phyloP scores from a whole-genome alignment of 2,888 invertebrate genomes.

The Pachydiplax longipennis region DNA sequence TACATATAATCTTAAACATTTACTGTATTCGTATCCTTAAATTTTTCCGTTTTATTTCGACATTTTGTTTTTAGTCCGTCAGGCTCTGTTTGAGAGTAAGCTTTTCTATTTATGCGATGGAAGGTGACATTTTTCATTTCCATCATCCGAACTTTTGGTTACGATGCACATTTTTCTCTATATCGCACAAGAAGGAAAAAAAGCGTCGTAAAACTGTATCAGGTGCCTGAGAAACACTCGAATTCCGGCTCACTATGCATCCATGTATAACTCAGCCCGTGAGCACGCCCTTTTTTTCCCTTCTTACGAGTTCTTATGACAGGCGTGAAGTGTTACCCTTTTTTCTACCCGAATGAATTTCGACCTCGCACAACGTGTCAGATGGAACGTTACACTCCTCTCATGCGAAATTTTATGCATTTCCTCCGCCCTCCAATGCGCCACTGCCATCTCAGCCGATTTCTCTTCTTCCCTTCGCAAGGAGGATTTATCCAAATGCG shows the following conservation, averaged over 20 bases:
- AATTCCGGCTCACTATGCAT: not conserved
- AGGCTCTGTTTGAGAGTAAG: too few relatives aligned
- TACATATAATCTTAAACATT: too few relatives aligned
- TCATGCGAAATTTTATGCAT: conserved; percentile 1
- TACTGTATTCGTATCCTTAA: too few relatives aligned
- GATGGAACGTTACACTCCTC: conserved; percentile 1
- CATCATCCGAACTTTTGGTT: too few relatives aligned
- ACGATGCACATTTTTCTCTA: too few relatives aligned
- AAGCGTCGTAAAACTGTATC: not conserved
- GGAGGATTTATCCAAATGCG: not conserved
- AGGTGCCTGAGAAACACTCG: not conserved
- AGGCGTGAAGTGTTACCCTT: not conserved
- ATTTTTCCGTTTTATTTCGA: too few relatives aligned
- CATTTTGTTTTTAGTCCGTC: too few relatives aligned
- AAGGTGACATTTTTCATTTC: too few relatives aligned
- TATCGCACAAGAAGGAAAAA: too few relatives aligned
- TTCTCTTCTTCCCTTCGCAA: not conserved
- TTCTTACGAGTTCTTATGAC: not conserved
- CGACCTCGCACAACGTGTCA: not conserved
- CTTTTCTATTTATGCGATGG: too few relatives aligned
- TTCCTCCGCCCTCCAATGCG: not conserved
- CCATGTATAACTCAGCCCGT: not conserved
- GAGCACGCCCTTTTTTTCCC: not conserved
- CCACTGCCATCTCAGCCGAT: not conserved
- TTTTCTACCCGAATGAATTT: not conserved